Evolutionary conservation across 2,888 invertebrate species (phyloP).

Genomic region (Drosophila limbata): DNA sequence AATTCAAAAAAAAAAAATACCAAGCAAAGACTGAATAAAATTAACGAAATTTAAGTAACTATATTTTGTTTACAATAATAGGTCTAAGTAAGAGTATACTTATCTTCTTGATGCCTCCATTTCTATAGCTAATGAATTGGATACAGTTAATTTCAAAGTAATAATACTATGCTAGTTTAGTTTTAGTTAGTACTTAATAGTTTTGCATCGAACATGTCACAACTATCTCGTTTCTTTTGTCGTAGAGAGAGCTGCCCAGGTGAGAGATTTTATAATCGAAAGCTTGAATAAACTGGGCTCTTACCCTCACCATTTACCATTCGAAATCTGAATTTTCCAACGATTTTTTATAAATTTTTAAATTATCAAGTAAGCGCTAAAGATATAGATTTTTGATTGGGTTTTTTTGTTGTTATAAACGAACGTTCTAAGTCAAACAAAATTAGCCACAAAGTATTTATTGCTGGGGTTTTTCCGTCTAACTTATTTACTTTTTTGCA

Average conservation of each 20-base stretch:
- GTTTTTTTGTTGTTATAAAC: no score
- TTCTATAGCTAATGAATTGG: conserved; percentile 28
- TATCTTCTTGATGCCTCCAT: no score
- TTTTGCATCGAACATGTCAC: background rate
- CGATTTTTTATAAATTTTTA: conserved; percentile 47
- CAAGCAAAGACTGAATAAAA: no score
- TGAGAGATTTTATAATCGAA: conserved; percentile 30
- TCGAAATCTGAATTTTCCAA: conserved; percentile 51
- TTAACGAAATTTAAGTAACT: no score
- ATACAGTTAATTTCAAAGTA: background rate
- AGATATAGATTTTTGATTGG: background rate
- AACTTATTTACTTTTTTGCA: no score
- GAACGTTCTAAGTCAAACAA: background rate
- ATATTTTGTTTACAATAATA: no score
- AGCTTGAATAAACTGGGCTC: conserved; percentile 8
- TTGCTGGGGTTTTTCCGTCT: background rate
- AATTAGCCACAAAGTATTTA: background rate
- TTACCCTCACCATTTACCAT: no score
- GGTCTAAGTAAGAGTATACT: no score
- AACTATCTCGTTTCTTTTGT: no score
- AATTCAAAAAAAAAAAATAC: no score
- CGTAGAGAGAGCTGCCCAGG: no score
- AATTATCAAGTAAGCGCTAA: background rate
- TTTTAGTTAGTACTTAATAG: background rate
- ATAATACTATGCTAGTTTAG: background rate